Conservation (phyloP, 1,140 invertebrate genomes). For the Sarcophaga bullata region DNA sequence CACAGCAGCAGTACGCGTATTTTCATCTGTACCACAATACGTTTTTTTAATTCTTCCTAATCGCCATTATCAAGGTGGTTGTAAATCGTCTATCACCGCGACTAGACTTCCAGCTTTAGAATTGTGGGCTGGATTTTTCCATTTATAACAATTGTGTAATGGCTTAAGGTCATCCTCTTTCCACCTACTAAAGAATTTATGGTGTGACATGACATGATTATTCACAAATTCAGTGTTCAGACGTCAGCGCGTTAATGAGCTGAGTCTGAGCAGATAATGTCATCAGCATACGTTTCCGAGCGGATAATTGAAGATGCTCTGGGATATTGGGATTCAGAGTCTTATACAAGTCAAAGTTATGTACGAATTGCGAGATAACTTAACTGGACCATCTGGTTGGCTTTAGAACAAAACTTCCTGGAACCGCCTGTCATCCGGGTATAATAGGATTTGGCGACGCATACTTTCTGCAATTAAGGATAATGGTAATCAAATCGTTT, state of each 20-base stretch:
- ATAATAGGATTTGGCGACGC: neutral
- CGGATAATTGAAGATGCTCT: too few relatives aligned
- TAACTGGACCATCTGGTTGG: neutral
- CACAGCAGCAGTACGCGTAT: neutral
- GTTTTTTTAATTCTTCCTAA: slow-evolving; percentile 57
- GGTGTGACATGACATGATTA: neutral
- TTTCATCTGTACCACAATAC: neutral
- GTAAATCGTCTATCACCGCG: slow-evolving; percentile 56
- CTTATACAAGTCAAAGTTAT: neutral
- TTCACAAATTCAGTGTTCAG: slow-evolving; percentile 41
- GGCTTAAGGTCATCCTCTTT: slow-evolving; percentile 30
- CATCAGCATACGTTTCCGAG: slow-evolving; percentile 40
- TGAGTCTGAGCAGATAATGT: slow-evolving; percentile 40
- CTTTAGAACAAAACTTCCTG: slow-evolving; percentile 18
- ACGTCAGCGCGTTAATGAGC: neutral
- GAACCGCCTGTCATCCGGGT: slow-evolving; percentile 3
- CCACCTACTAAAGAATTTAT: slow-evolving; percentile 23
- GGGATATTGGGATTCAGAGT: slow-evolving; percentile 14
- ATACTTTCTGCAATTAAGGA: slow-evolving; percentile 20
- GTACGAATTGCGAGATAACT: slow-evolving; percentile 25
- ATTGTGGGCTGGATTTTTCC: neutral
- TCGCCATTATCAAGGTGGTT: slow-evolving; percentile 56
- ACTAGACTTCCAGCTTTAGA: slow-evolving; percentile 45
- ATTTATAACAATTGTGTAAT: slow-evolving; percentile 25
- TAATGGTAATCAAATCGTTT: slow-evolving; percentile 10